phyloP scores from a whole-genome alignment of 1,140 invertebrate species.

The Aradophagus sp. region DNA sequence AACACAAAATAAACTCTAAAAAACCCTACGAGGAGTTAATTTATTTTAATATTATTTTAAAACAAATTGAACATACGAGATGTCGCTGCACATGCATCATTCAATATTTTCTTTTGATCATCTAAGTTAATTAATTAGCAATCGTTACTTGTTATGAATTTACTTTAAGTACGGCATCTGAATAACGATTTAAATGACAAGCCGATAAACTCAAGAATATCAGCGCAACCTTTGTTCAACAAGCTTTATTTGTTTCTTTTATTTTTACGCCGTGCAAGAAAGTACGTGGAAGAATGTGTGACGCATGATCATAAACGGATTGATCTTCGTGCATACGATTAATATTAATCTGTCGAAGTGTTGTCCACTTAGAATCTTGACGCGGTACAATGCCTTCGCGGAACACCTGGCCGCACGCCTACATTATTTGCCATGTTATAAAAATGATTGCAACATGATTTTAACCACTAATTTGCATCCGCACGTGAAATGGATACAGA shows the following conservation, averaged over 20 bases:
- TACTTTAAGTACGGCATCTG: too few relatives aligned
- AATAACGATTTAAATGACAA: too few relatives aligned
- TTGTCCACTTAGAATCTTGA: slow-evolving; percentile 36
- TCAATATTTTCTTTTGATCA: too few relatives aligned
- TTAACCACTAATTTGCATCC: slow-evolving; percentile 15
- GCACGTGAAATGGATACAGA: background rate
- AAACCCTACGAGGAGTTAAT: too few relatives aligned
- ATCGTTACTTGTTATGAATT: too few relatives aligned
- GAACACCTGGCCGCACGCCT: slow-evolving; percentile 49
- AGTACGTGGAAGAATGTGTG: slow-evolving; percentile 46
- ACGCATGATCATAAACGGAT: slow-evolving; percentile 41
- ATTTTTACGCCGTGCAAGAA: slow-evolving; percentile 14
- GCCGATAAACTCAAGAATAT: slow-evolving; percentile 5
- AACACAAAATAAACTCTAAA: too few relatives aligned
- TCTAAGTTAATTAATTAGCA: too few relatives aligned
- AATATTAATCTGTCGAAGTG: slow-evolving; percentile 51
- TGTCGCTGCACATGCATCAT: too few relatives aligned
- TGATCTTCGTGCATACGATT: slow-evolving; percentile 58
- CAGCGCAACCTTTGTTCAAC: slow-evolving; percentile 31
- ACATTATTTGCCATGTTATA: slow-evolving; percentile 37
- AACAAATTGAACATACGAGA: too few relatives aligned
- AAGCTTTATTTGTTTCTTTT: slow-evolving; percentile 31
- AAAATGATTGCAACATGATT: slow-evolving; percentile 20
- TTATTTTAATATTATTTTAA: too few relatives aligned
- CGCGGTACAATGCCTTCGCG: slow-evolving; percentile 36